Evolutionary conservation across 2,888 invertebrate species (phyloP).

Genomic region (Nemapogon koenigi): DNA sequence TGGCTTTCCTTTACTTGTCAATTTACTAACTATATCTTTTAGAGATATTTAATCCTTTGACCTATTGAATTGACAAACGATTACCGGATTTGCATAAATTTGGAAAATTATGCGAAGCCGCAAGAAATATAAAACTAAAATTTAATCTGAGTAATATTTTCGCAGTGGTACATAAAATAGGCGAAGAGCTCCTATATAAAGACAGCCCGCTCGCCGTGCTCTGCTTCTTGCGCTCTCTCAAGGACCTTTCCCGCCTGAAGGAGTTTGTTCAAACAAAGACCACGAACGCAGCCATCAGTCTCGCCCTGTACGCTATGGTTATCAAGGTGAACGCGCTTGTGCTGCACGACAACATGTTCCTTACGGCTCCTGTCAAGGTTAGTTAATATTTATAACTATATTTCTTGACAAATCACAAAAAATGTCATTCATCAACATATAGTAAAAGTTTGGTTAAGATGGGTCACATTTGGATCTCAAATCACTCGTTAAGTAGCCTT

Average conservation of each 20-base stretch:
- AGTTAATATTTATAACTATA: slow-evolving; percentile 1
- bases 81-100: too few species aligned
- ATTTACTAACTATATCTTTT: too few species aligned
- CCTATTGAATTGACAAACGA: too few species aligned
- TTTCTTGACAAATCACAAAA: background rate
- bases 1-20: too few species aligned
- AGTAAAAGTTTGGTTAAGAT: too few species aligned
- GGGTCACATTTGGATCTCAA: background rate
- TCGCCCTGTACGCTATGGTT: slow-evolving; percentile 38
- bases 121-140: too few species aligned
- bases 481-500: too few species aligned
- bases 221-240: slow-evolving; percentile 27
- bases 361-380: slow-evolving; percentile 28
- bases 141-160: too few species aligned
- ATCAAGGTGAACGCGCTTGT: slow-evolving; percentile 28
- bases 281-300: slow-evolving; percentile 25
- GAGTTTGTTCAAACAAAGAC: background rate
- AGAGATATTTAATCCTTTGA: too few species aligned
- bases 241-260: background rate
- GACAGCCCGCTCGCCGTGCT: slow-evolving; percentile 42
- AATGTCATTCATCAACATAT: too few species aligned
- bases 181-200: slow-evolving; percentile 32
- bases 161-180: slow-evolving; percentile 39
- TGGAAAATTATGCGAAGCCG: too few species aligned
- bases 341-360: slow-evolving; percentile 36